A percentile compares a stretch with the other conserved stretches of the same genome.
Evolutionary conservation across 2,113 vertebrate species (phyloP).

Genomic region (Casuarius casuarius): DNA sequence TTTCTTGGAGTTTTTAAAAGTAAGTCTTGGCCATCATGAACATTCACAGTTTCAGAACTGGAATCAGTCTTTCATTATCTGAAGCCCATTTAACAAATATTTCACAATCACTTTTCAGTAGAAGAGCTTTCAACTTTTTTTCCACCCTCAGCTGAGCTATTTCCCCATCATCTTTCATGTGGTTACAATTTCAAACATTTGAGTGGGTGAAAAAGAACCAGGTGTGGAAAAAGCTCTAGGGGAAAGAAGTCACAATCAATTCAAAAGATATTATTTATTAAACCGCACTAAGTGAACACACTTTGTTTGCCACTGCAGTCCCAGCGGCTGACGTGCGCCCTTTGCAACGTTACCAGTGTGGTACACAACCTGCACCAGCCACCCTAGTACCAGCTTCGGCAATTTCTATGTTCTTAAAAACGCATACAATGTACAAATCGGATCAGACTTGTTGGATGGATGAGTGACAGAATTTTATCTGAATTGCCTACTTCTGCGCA

Average conservation of each 20-base stretch:
- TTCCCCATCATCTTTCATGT: neutral
- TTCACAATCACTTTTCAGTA: neutral
- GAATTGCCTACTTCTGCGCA: neutral
- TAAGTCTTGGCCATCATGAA: neutral
- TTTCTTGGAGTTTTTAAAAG: neutral
- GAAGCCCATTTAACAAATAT: neutral
- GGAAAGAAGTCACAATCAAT: neutral
- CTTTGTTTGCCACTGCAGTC: neutral
- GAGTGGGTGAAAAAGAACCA: neutral
- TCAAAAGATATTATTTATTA: neutral
- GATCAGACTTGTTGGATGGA: neutral
- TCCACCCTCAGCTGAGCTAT: neutral
- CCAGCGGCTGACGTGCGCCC: neutral
- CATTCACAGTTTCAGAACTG: neutral
- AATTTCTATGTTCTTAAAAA: constrained; percentile 34
- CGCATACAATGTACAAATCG: neutral
- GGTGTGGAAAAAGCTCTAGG: neutral
- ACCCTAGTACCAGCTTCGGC: neutral
- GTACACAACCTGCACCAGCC: rapidly evolving
- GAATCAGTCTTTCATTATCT: neutral
- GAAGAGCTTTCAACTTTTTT: neutral
- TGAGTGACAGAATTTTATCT: constrained; percentile 30
- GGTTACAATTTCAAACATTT: neutral
- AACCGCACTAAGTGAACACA: neutral
- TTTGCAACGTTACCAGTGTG: neutral